Evolutionary conservation across 2,113 vertebrate species (phyloP), one percentile per base, ranked within the genome.

Genomic region (Gila orcuttii): DNA sequence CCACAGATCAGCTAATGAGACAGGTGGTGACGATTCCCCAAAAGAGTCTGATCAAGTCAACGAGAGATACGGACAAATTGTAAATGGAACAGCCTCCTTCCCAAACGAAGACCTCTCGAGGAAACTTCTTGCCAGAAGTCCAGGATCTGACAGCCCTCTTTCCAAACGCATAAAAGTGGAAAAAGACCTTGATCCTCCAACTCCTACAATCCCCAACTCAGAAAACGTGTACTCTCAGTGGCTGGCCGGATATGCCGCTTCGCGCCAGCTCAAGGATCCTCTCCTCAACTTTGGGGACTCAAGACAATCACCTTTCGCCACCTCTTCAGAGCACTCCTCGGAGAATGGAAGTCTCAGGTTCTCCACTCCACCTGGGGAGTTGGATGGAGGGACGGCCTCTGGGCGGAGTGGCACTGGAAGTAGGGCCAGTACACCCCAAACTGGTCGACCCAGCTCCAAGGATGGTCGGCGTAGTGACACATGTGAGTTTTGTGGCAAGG

Each of bases 221-320:
- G 98, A 99, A 91, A 99, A 99, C 88, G 97, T 99, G 91, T 99
- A 99, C 93, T 99, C 98, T 80, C 98, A 99, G 93, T 99, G 97
- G 98, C 95, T 99, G 74, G 97, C 97, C 0, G 97, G 98, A 91
- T 98, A 98, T 1, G 97, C 98, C 68, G 97, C 97, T 91, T 98
- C 98, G 28, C 95, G 97, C 91, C 97, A 99, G 96, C 96, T 99
- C 94, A 98, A 98, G 94, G 97, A 99, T 93, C 97, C 97, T 90
- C 97, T 99, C 93, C 96, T 98, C 89, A 97, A 88, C 94, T 98
- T 98, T 84, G 97, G 97, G 81, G 97, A 98, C 94, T 97, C 97
- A 92, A 96, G 97, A 98, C 98, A 98, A 98, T 99, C 97, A 95
- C 97, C 97, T 92, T 99, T 99, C 86, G 97, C 97, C 93, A 97